Evolutionary conservation across 2,888 invertebrate genomes (phyloP), one percentile per base, ranked within the genome.

Genomic region (Bugula neritina): DNA sequence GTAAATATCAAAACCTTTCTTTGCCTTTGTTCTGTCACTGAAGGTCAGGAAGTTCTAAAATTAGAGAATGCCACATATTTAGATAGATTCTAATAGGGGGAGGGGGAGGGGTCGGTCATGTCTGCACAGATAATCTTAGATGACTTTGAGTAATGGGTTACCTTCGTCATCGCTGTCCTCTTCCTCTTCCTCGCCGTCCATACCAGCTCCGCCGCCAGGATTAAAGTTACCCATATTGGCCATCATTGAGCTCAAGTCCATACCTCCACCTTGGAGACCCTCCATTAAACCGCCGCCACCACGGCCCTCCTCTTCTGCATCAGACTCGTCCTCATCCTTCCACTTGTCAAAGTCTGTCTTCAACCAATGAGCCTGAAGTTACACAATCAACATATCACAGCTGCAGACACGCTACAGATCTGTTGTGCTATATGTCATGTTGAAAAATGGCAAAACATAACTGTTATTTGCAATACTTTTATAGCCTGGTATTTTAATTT

Each of bases 341-440:
- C 96, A 98, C 86, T 95, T 95, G 83, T 93, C 92, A 84, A 98
- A 99, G 84, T 98, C 97, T 79, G 95, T 91, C 87, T 96, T 97
- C 78, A 98, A 88, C 90, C 95, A 97, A 84, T 95, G 95, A 78
- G 90, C 90, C 86, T 84, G 75, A 35, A 76, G 23, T n/a, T 5
- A 43, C 17, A 43, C 43, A 43, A 43, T 17, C 43, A 43, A 43
- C 43, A 43, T 43, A 43, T 10, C 43, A 43, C 17, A n/a, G n/a
- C n/a, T n/a, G n/a, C n/a, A n/a, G n/a, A n/a, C n/a, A n/a, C n/a
- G n/a, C n/a, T n/a, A n/a, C n/a, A n/a, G n/a, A n/a, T n/a, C n/a
- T n/a, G n/a, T n/a, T n/a, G n/a, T n/a, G n/a, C n/a, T n/a, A n/a
- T n/a, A n/a, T n/a, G n/a, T n/a, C n/a, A n/a, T n/a, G n/a, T n/a